Evolutionary conservation across 2,888 invertebrate genomes (phyloP), one percentile per base, ranked within the genome.

Genomic region (Ctena decussata): DNA sequence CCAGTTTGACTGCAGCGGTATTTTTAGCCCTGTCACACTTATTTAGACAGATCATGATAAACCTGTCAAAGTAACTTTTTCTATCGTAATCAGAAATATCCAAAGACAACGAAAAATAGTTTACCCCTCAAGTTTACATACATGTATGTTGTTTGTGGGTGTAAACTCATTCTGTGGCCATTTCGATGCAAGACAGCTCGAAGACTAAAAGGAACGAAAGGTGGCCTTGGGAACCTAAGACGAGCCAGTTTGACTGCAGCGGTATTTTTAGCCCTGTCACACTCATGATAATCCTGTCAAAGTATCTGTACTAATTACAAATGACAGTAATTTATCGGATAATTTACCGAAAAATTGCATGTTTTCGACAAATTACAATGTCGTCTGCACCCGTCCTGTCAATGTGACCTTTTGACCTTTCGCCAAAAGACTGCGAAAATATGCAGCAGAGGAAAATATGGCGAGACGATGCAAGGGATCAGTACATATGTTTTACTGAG

Each of bases 391-490:
- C 35, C 15, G 32, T 5, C 27, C 46, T 77, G 69, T 70, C 41
- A 57, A 27, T 3, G n/a, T 77, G 77, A 77, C 69, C 70, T 57
- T 69, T 37, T 77, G 77, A 77, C 77, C 77, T n/a, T 41, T 32
- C 0, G 12, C 41, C 6, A 27, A 27, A 24, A 27, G 15, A 49
- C 49, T 21, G n/a, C n/a, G n/a, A n/a, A n/a, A n/a, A n/a, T n/a
- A n/a, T n/a, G n/a, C n/a, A n/a, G n/a, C n/a, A n/a, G n/a, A n/a
- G n/a, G n/a, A n/a, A n/a, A n/a, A n/a, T n/a, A n/a, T n/a, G n/a
- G n/a, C n/a, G n/a, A n/a, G n/a, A n/a, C n/a, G n/a, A n/a, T n/a
- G n/a, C n/a, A n/a, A n/a, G n/a, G n/a, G n/a, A n/a, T n/a, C n/a
- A n/a, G n/a, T n/a, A n/a, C n/a, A n/a, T n/a, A n/a, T n/a, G n/a